Conservation (phyloP, 1,140 invertebrate species). For the Schmidtea mediterranea region DNA sequence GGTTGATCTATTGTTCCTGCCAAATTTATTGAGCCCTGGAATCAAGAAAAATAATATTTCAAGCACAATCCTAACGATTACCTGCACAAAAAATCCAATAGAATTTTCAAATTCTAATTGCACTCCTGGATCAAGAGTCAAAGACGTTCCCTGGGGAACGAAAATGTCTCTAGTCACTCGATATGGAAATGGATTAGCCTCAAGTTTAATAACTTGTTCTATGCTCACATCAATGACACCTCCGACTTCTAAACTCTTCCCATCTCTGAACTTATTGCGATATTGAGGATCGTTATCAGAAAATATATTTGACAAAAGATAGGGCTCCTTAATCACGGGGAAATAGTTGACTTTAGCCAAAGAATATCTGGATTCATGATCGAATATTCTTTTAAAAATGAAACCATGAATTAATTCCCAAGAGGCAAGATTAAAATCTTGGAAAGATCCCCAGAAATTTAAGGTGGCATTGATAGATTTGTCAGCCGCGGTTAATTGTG, state of each 20-base stretch:
- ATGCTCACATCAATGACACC: not conserved
- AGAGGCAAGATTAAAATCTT: constrained; percentile 7
- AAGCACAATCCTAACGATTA: no score
- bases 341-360: constrained; percentile 21
- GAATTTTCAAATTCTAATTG: constrained; percentile 50
- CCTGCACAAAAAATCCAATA: constrained; percentile 64
- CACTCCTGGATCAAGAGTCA: constrained; percentile 57
- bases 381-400: constrained; percentile 18
- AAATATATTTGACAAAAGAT: constrained; percentile 13
- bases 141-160: constrained; percentile 45
- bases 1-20: constrained; percentile 27
- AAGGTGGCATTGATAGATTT: constrained; percentile 65
- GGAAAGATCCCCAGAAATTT: constrained; percentile 56
- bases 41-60: no score
- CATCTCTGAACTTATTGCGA: constrained; percentile 11
- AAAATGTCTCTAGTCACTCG: constrained; percentile 56
- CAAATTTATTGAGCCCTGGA: constrained; percentile 45
- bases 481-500: constrained; percentile 71
- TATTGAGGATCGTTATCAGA: constrained; percentile 12
- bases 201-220: not conserved
- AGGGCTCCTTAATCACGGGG: constrained; percentile 15
- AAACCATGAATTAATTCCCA: constrained; percentile 7
- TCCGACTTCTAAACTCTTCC: not conserved
- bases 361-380: constrained; percentile 20
- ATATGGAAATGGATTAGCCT: not conserved